Percentiles rank a stretch among this genome's conserved stretches.
These are phyloP conservation scores for Ectemnius lituratus DNA, from an alignment of 2,888 invertebrate genomes.

Conservation along the genomic window DNA sequence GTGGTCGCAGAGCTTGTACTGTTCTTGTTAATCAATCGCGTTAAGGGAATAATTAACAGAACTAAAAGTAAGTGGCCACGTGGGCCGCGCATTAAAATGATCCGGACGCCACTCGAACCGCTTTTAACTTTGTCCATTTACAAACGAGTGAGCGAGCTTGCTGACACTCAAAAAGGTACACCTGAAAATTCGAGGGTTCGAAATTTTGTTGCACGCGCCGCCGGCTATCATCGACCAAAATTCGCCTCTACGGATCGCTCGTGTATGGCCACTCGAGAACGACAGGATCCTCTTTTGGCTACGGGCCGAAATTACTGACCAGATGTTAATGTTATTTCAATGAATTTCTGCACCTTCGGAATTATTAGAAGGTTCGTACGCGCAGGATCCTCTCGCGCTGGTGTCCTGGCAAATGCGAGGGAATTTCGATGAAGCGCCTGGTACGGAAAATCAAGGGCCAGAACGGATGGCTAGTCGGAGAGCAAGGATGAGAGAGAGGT, in stretches of 20 bases:
- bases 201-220: background rate
- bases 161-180: background rate
- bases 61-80: background rate
- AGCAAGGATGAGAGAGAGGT: constrained; percentile 19
- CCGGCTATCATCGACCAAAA: background rate
- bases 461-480: constrained; percentile 51
- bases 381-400: constrained; percentile 32
- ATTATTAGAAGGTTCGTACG: constrained; percentile 9
- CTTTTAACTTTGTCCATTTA: constrained; percentile 7
- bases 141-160: background rate
- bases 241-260: background rate
- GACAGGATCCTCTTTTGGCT: background rate
- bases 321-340: constrained; percentile 33
- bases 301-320: background rate
- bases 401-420: constrained; percentile 56
- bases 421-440: constrained; percentile 69
- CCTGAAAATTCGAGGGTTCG: background rate
- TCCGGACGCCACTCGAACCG: background rate
- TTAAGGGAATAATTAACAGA: too few species aligned
- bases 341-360: constrained; percentile 46
- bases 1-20: background rate
- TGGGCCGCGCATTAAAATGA: background rate
- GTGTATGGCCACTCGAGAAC: background rate
- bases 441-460: constrained; percentile 72
- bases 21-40: background rate